Percentiles rank a stretch among this genome's conserved stretches.
Evolutionary conservation across 2,888 invertebrate genomes (phyloP).

Genomic region (Apantesis nais): DNA sequence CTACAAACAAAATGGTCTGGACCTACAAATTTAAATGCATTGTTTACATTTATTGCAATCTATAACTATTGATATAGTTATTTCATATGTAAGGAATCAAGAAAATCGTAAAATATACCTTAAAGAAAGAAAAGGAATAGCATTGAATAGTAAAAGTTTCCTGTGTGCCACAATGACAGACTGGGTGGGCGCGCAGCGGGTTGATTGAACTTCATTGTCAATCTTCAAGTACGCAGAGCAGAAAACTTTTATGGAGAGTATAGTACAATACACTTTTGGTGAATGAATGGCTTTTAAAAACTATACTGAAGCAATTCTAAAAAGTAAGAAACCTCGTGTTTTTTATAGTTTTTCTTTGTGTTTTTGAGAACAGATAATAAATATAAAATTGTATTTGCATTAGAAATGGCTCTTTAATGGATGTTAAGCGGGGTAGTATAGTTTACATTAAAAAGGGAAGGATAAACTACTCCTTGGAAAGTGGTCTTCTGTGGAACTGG

Average conservation of each 20-base stretch:
- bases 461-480: not conserved
- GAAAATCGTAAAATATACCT: slow-evolving; percentile 18
- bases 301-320: slow-evolving; percentile 57
- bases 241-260: slow-evolving; percentile 56
- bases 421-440: not conserved
- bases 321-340: slow-evolving; percentile 55
- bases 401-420: slow-evolving; percentile 17
- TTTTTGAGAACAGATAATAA: slow-evolving; percentile 45
- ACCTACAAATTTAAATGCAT: not conserved
- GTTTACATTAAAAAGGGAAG: not conserved
- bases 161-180: slow-evolving; percentile 70
- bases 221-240: slow-evolving; percentile 70
- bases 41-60: not conserved
- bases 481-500: not conserved
- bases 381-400: slow-evolving; percentile 46
- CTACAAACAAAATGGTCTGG: not conserved
- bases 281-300: slow-evolving; percentile 61
- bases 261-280: slow-evolving; percentile 59
- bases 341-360: slow-evolving; percentile 50
- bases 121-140: slow-evolving; percentile 57
- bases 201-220: slow-evolving; percentile 81
- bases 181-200: slow-evolving; percentile 73
- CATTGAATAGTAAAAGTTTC: slow-evolving; percentile 71
- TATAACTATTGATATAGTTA: not conserved
- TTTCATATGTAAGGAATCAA: not conserved